Conservation (phyloP, 2,888 invertebrate species). For the Oxystoma pomonae region DNA sequence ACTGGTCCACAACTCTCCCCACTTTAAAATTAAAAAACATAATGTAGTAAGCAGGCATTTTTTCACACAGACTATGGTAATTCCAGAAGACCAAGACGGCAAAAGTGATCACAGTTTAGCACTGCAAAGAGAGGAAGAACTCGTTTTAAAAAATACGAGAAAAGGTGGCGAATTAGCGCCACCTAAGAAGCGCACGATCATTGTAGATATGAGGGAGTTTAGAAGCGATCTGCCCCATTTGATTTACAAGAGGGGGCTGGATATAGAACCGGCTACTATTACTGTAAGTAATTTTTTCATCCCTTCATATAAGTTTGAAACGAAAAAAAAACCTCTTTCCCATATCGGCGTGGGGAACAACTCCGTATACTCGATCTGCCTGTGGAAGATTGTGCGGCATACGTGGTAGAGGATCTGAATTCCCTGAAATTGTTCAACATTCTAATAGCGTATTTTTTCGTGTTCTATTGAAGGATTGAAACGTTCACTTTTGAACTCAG, state of each 20-base stretch:
- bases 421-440: too few relatives aligned
- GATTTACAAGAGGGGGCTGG: slow-evolving; percentile 88
- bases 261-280: slow-evolving; percentile 85
- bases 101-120: slow-evolving; percentile 62
- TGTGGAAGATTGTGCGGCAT: too few relatives aligned
- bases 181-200: slow-evolving; percentile 47
- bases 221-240: slow-evolving; percentile 92
- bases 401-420: too few relatives aligned
- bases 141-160: slow-evolving; percentile 53
- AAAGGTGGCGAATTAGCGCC: slow-evolving; percentile 56
- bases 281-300: slow-evolving; percentile 58
- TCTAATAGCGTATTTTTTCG: too few relatives aligned
- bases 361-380: too few relatives aligned
- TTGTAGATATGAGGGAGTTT: slow-evolving; percentile 98
- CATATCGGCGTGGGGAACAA: too few relatives aligned
- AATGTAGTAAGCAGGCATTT: too few relatives aligned
- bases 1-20: too few relatives aligned
- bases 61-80: slow-evolving; percentile 86
- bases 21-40: too few relatives aligned
- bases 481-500: too few relatives aligned
- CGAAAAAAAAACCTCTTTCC: not conserved
- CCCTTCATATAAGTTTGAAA: not conserved
- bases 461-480: too few relatives aligned
- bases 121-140: slow-evolving; percentile 40
- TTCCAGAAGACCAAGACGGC: slow-evolving; percentile 85